phyloP scores from a whole-genome alignment of 2,797 vertebrate species.

The Gobionotothen gibberifrons region DNA sequence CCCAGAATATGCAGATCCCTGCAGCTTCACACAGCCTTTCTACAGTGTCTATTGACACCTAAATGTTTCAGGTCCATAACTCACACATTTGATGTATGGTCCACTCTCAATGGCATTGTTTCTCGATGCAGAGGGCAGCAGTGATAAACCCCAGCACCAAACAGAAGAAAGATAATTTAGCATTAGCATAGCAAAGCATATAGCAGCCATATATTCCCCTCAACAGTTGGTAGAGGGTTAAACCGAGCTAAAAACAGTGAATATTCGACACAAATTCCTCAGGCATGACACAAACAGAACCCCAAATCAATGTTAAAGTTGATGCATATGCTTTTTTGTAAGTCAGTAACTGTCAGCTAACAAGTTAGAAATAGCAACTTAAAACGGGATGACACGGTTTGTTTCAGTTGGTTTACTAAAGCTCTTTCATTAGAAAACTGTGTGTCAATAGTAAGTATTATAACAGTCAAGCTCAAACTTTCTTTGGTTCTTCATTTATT shows the following conservation, averaged over 20 bases:
- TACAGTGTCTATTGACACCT: neutral
- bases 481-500: neutral
- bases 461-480: neutral
- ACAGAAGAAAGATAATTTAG: neutral
- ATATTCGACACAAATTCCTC: neutral
- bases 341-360: neutral
- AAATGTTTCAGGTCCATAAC: neutral
- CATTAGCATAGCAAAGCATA: neutral
- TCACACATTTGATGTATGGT: neutral
- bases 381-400: neutral
- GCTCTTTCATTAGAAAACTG: neutral
- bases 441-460: neutral
- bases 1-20: neutral
- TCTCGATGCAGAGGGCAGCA: no score
- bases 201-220: no score
- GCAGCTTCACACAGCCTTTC: neutral
- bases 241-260: neutral
- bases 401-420: conserved; percentile 1
- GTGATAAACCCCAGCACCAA: neutral
- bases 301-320: neutral
- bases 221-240: neutral
- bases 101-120: no score
- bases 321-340: neutral
- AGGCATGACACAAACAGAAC: neutral
- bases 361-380: neutral